Base-by-base conservation (phyloP, 2,888 invertebrate genomes). In the Alsophila aescularia region DNA sequence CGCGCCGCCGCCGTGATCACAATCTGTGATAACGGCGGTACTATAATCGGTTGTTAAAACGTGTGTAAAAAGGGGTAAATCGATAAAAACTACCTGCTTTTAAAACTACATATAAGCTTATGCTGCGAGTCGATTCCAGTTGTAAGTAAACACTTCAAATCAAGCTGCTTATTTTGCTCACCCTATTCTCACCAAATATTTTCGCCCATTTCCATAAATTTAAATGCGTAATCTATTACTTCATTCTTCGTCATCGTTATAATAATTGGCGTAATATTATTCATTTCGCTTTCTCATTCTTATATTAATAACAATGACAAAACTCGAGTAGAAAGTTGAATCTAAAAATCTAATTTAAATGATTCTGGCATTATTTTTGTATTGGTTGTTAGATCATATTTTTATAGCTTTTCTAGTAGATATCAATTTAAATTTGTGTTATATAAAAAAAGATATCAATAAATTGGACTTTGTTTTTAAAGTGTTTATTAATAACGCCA, bases 211-310 rank as follows among this genome's bases (percentile, higher is more conserved):
- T 53, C 14, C 44, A 66, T 64, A 52, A 62, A 64, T 67, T 62
- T 60, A 40, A 68, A 68, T 69, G 7, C 64, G 59, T 51, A 65
- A 61, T 60, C 58, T 51, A 52, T 62, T 65, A 60, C 49, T 56
- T 53, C 29, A 61, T 57, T 49, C 48, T 14, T 40, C 60, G 53
- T 64, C 61, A 64, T 61, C 51, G 52, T 47, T 58, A 36, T 51
- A 57, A 34, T 62, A 51, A 62, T 47, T 63, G 51, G 48, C 52
- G 50, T 61, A 47, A 24, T 49, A 44, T 51, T 49, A 62, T 54
- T 24, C 44, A 55, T 62, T 57, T 55, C 55, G 29, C 58, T 62
- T 64, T 62, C 64, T 59, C 52, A 53, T 61, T 41, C 40, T 34
- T 44, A 40, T 29, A 40, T 40, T 45, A 36, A 49, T 40, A 47